phyloP scores from a whole-genome alignment of 37 sponge, comb jelly and placozoan genomes.

The Hexactinellida sp. region DNA sequence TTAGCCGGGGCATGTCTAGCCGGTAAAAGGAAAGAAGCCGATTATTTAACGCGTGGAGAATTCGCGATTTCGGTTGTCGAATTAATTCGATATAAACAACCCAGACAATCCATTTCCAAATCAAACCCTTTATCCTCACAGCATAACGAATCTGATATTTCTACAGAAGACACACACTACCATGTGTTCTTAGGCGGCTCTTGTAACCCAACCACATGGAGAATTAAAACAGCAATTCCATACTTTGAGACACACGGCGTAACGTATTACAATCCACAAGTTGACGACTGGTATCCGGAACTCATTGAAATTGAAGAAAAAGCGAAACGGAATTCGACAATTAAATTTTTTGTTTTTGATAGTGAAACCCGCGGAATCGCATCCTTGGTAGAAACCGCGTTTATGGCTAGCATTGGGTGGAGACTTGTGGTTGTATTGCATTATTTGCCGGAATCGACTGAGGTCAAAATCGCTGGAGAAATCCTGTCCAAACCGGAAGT shows the following conservation, averaged over 20 bases:
- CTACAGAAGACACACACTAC: not conserved
- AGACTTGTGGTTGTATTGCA: not conserved
- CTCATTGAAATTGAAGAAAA: conserved; percentile 69
- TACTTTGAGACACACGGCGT: conserved; percentile 32
- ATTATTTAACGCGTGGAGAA: not conserved
- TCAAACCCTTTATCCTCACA: not conserved
- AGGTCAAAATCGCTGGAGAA: conserved; percentile 27
- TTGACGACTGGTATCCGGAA: conserved; percentile 75
- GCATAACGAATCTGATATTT: not conserved
- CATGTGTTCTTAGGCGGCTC: conserved; percentile 83
- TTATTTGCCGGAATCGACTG: not conserved
- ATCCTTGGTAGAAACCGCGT: conserved; percentile 67
- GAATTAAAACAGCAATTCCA: conserved; percentile 63
- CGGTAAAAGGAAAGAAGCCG: not conserved
- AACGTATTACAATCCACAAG: conserved; percentile 72
- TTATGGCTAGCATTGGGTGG: conserved; percentile 35
- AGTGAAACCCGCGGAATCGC: conserved; percentile 63
- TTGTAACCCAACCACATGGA: conserved; percentile 88
- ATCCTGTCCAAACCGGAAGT: conserved; percentile 33
- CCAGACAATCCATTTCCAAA: not conserved
- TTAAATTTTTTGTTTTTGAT: conserved; percentile 73
- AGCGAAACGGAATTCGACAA: conserved; percentile 53
- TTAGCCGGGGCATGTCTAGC: not conserved
- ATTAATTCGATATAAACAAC: not conserved
- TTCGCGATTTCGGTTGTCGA: not conserved